Evolutionary conservation across 2,113 vertebrate species (phyloP).

Genomic region (Recurvirostra avosetta): DNA sequence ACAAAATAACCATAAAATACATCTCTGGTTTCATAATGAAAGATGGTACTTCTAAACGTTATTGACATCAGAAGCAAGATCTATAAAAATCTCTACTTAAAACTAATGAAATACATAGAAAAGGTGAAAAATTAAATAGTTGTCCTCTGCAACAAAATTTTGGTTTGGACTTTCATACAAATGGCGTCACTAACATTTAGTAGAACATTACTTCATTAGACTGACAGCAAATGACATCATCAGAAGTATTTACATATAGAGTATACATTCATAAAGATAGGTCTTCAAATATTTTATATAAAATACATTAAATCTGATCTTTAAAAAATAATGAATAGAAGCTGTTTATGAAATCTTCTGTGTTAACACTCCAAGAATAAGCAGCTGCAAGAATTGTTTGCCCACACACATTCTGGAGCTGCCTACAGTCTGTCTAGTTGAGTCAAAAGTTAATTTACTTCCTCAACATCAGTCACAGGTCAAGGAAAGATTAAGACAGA

Average conservation of each 20-base stretch:
- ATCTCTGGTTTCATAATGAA: not conserved
- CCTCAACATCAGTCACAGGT: not conserved
- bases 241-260: not conserved
- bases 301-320: not conserved
- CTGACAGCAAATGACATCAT: not conserved
- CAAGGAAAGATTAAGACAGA: not conserved
- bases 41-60: not conserved
- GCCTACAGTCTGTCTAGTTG: constrained; percentile 12
- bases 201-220: not conserved
- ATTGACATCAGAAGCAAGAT: not conserved
- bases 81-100: not conserved
- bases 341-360: not conserved
- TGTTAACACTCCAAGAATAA: not conserved
- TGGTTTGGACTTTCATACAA: not conserved
- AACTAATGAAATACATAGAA: not conserved
- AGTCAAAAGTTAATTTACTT: constrained; percentile 21
- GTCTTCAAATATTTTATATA: not conserved
- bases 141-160: not conserved
- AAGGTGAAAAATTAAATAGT: not conserved
- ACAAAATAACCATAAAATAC: not conserved
- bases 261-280: not conserved
- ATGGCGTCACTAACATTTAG: not conserved
- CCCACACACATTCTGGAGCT: constrained; percentile 57
- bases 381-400: constrained; percentile 29
- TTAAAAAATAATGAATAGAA: not conserved